These are phyloP conservation scores for Drosophila melanosoma DNA, from an alignment of 2,888 invertebrate genomes.

Conservation along the genomic window DNA sequence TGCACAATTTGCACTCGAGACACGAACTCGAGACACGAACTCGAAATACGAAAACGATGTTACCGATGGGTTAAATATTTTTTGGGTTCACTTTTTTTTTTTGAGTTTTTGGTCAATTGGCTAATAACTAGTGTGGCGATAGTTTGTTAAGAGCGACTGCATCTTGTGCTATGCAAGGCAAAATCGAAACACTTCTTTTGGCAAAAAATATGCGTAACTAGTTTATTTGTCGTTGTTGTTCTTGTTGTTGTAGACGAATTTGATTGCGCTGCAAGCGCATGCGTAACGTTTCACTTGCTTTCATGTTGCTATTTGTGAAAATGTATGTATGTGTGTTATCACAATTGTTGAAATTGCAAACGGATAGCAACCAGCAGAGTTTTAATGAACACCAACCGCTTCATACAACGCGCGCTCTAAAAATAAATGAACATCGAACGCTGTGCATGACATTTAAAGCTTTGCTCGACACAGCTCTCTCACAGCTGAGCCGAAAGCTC, in stretches of 20 bases:
- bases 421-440: constrained; percentile 55
- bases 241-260: constrained; percentile 36
- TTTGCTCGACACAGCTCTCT: constrained; percentile 14
- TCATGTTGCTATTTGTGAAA: constrained; percentile 59
- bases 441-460: constrained; percentile 66
- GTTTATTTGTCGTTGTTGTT: constrained; percentile 39
- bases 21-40: constrained; percentile 34
- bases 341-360: constrained; percentile 34
- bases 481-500: constrained; percentile 27
- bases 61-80: constrained; percentile 52
- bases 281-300: constrained; percentile 71
- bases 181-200: constrained; percentile 13
- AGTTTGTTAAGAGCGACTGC: constrained; percentile 57
- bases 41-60: constrained; percentile 34
- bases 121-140: constrained; percentile 61
- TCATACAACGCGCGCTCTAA: constrained; percentile 51
- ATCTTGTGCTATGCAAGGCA: constrained; percentile 27
- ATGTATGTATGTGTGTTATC: constrained; percentile 26
- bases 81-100: constrained; percentile 20
- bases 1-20: constrained; percentile 61
- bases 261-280: constrained; percentile 65
- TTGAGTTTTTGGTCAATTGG: constrained; percentile 63
- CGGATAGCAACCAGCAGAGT: constrained; percentile 10
- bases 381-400: constrained; percentile 37
- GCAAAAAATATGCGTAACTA: constrained; percentile 25